A percentile compares a stretch with the other conserved stretches of the same genome.
These are phyloP conservation scores for Sparidentex hasta DNA, from an alignment of 2,797 vertebrate species.

Conservation along the genomic window DNA sequence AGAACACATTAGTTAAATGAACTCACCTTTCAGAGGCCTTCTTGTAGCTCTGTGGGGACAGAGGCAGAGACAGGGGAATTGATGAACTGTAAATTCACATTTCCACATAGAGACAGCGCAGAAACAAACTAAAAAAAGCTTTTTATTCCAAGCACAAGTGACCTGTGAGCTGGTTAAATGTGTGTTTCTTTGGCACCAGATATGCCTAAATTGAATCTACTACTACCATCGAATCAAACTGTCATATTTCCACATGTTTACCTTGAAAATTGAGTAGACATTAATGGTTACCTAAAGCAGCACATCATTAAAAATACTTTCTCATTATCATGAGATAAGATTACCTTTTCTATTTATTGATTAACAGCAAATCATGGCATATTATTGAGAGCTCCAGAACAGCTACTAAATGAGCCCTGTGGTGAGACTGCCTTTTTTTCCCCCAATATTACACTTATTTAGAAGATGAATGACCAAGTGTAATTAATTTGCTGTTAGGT, in stretches of 20 bases:
- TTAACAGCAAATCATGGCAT: too few species aligned
- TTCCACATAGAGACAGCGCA: neutral
- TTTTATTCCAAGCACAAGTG: neutral
- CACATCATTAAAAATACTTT: neutral
- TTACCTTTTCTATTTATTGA: too few species aligned
- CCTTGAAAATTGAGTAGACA: neutral
- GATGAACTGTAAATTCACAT: neutral
- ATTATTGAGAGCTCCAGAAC: too few species aligned
- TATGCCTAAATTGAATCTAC: neutral
- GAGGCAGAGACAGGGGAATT: constrained; percentile 10
- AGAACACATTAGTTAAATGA: neutral
- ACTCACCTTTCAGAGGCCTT: constrained; percentile 65
- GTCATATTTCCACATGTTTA: neutral
- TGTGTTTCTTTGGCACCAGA: neutral
- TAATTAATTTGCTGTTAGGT: neutral
- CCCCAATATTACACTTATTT: neutral
- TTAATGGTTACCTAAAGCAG: neutral
- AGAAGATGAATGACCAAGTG: neutral
- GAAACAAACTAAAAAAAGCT: neutral
- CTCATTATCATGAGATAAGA: too few species aligned
- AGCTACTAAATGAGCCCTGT: neutral
- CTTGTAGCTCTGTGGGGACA: constrained; percentile 75
- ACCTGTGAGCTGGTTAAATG: neutral
- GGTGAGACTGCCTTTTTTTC: neutral
- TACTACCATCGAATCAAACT: too few species aligned